Base-by-base conservation (phyloP, 2,888 invertebrate genomes). In the Mythimna pallens region DNA sequence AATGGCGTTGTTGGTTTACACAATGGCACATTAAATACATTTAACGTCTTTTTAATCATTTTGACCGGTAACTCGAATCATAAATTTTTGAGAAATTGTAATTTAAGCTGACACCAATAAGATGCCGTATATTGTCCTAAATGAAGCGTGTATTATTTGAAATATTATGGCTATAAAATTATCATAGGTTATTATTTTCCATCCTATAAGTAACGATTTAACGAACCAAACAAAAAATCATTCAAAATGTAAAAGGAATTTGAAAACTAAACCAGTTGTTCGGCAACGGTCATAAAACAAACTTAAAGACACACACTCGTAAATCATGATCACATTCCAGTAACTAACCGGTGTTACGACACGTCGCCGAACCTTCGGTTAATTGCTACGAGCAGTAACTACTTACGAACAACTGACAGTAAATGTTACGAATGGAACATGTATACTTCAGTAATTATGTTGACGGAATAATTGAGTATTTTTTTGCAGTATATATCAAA, bases 321-420 rank as follows among this genome's bases (percentile, higher is more conserved):
- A 84, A 83, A 83, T 85, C 76, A 77, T 80, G 81, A 83, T 78
- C 80, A 73, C 86, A 85, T 85, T 84, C 76, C 65, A 55, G 69
- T 64, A 55, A 67, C 74, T 66, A 62, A 67, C 67, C 61, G 66
- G 47, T 69, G 65, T 84, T 87, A 81, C 81, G 65, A 85, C 81
- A 84, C 65, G 73, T 52, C 54, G 40, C 65, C 57, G 68, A 72
- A 84, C 78, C 78, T 81, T 79, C 71, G 20, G 65, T 58, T 80
- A 81, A 84, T 77, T 80, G 65, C 69, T 55, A 40, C 47, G 14
- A 63, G 77, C 25, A 25, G 58, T 34, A 40, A 12, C 63, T 17
- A 58, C 50, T 40, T 61, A 69, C 43, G 50, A 22, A 58, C 52
- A 59, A 72, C 54, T 58, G 67, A 57, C 71, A 65, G 66, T 47